Base-by-base conservation (phyloP, 2,797 vertebrate genomes). In the Alcedo quadribrachys region DNA sequence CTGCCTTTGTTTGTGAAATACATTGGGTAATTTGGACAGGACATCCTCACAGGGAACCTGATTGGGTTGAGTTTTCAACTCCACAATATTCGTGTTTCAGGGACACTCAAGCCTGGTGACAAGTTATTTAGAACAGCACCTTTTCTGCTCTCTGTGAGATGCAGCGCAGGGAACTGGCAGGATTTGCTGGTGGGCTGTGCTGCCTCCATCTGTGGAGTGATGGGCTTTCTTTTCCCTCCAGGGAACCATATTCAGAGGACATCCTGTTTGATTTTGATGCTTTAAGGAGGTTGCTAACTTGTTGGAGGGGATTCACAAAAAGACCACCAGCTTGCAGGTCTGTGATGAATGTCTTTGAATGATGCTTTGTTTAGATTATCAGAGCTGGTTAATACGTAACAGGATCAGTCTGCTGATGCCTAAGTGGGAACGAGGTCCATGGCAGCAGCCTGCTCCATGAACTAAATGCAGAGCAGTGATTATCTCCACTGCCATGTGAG, bases 341-440 rank as follows among this genome's bases (percentile, higher is more conserved):
- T 20, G 55, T 75, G 83, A 81, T 87, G 55, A 55, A 85, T 89
- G 24, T 61, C 70, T 84, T 46, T 32, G 43, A 70, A 61, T 0
- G 3, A 80, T 24, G 74, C 45, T 73, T 92, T 94, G 80, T 87
- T 87, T 37, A 55, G 79, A 7, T 75, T 70, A 28, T 57, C n/a
- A 40, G 48, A n/a, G 37, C 28, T 67, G 51, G 70, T 94, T 87
- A 95, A 95, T 94, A 48, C 67, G 45, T 94, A 86, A 89, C 67
- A 65, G 24, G 70, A 46, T 65, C 67, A 22, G 27, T 19, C 35
- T 71, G 79, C 76, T 66, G 85, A 50, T 91, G 33, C 46, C 66
- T 21, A 2, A 8, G 2, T 85, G 85, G 48, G 87, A 92, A 73
- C 37, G 63, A 91, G 37, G 37, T 43, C 53, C 24, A 30, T 43